Evolutionary conservation across 1,140 invertebrate genomes (phyloP).

Genomic region (Zeugodacus cucurbitae): DNA sequence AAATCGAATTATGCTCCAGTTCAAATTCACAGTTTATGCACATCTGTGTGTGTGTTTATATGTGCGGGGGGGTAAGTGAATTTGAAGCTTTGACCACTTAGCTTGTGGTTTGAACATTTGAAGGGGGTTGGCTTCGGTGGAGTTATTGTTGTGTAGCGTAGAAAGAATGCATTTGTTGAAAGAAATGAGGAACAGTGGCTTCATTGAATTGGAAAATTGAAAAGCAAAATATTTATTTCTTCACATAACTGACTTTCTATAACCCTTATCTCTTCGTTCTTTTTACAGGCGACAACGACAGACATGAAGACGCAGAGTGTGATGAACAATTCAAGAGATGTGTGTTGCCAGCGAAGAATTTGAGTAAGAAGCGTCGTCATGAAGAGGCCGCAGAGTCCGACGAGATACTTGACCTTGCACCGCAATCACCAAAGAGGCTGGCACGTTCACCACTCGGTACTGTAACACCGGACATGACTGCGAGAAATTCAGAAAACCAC

Average conservation of each 20-base stretch:
- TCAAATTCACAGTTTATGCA: background rate
- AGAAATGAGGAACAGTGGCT: slow-evolving; percentile 29
- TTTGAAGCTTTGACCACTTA: background rate
- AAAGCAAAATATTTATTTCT: slow-evolving; percentile 54
- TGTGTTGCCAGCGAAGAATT: slow-evolving; percentile 50
- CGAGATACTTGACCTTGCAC: slow-evolving; percentile 58
- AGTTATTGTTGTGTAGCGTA: too few species aligned
- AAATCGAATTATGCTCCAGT: slow-evolving; percentile 26
- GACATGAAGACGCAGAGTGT: slow-evolving; percentile 53
- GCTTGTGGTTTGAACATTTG: background rate
- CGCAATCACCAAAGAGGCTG: slow-evolving; percentile 50
- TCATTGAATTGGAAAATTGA: slow-evolving; percentile 65
- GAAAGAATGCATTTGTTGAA: background rate
- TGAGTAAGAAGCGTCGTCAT: slow-evolving; percentile 56
- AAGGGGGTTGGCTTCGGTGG: background rate
- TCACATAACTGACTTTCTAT: slow-evolving; percentile 14
- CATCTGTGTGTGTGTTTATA: background rate
- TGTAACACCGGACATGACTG: background rate
- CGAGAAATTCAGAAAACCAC: background rate
- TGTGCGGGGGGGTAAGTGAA: background rate
- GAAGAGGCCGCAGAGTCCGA: slow-evolving; percentile 51
- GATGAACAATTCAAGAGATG: background rate
- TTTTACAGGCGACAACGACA: slow-evolving; percentile 57
- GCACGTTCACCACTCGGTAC: slow-evolving; percentile 40
- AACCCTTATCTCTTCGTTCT: background rate